phyloP scores from a whole-genome alignment of 2,113 vertebrate genomes.

The Loxodonta africana region DNA sequence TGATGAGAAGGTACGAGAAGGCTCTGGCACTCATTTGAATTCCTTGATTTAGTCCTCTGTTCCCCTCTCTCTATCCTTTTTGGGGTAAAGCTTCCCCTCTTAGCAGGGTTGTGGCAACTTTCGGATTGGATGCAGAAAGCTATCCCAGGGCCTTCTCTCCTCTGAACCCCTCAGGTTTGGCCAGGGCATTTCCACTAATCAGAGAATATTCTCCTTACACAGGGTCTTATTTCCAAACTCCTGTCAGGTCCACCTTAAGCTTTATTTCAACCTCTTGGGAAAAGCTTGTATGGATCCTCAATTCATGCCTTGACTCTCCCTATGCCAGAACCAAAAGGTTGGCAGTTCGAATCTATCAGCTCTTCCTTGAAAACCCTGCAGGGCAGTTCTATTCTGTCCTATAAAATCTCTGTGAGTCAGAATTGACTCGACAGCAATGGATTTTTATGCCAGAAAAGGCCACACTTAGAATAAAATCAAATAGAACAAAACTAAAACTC shows the following conservation, averaged over 20 bases:
- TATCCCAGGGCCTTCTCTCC: not conserved
- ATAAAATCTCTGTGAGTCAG: no score
- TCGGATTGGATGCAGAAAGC: not conserved
- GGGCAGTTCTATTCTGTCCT: no score
- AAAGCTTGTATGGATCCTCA: not conserved
- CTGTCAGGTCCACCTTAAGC: not conserved
- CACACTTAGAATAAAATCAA: not conserved
- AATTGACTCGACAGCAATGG: no score
- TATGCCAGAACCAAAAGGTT: not conserved
- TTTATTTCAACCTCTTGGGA: not conserved
- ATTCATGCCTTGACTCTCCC: not conserved
- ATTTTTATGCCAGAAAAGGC: not conserved
- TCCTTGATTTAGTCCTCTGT: not conserved
- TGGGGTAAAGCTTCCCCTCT: not conserved
- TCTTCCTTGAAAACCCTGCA: no score
- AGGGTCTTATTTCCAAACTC: not conserved
- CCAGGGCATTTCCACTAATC: not conserved
- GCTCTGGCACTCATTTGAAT: not conserved
- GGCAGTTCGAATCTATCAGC: no score
- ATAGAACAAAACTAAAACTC: not conserved
- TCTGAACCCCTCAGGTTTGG: not conserved
- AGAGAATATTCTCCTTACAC: not conserved
- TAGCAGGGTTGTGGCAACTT: not conserved
- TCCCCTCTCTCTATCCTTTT: not conserved
- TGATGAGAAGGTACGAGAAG: not conserved